Conservation (phyloP, 2,113 vertebrate genomes). For the Oryzias celebensis region DNA sequence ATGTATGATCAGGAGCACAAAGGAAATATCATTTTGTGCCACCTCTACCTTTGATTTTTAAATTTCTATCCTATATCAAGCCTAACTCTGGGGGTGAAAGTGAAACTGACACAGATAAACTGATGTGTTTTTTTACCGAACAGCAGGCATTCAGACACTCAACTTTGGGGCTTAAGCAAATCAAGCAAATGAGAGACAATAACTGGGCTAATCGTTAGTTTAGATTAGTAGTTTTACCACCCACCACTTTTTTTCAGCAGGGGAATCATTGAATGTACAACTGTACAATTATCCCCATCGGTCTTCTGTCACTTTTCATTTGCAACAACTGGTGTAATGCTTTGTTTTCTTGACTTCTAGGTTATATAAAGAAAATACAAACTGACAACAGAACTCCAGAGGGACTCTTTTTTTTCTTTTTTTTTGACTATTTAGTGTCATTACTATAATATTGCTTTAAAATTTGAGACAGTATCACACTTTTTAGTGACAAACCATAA, state of each 20-base stretch:
- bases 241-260: slow-evolving; percentile 38
- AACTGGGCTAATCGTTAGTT: slow-evolving; percentile 33
- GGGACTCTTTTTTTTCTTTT: slow-evolving; percentile 57
- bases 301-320: slow-evolving; percentile 30
- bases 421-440: slow-evolving; percentile 71
- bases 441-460: slow-evolving; percentile 77
- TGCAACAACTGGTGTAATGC: slow-evolving; percentile 21
- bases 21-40: no score
- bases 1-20: no score
- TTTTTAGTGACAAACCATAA: slow-evolving; percentile 69
- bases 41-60: no score
- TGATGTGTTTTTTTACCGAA: slow-evolving; percentile 1
- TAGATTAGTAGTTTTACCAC: slow-evolving; percentile 26
- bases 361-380: slow-evolving; percentile 41
- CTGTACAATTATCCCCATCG: slow-evolving; percentile 31
- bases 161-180: slow-evolving; percentile 4
- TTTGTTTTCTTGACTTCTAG: slow-evolving; percentile 15
- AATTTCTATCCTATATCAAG: no score
- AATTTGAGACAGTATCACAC: slow-evolving; percentile 69
- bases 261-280: slow-evolving; percentile 30
- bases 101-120: background rate
- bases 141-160: slow-evolving; percentile 12
- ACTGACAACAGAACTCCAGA: slow-evolving; percentile 48
- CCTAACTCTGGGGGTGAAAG: background rate
- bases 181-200: slow-evolving; percentile 7